Evolutionary conservation across 2,797 vertebrate species (phyloP), one percentile per base, ranked within the genome.

Genomic region (Coendou prehensilis): DNA sequence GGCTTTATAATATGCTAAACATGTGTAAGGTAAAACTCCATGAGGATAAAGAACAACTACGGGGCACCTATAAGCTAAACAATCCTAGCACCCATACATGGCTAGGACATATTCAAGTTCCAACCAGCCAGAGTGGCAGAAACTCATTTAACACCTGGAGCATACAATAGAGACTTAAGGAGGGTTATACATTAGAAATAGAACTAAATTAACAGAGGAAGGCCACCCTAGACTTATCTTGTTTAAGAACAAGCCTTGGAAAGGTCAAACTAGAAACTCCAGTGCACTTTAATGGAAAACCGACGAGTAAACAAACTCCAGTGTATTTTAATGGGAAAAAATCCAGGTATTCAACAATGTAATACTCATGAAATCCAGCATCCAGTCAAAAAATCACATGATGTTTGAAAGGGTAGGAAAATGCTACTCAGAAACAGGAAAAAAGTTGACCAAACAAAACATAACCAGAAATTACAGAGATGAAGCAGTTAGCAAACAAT

Each of bases 321-420:
- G 59, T 37, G 59, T 11, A 87, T 15, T 59, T 7, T 87, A 96
- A 87, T 14, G 22, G 30, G 80, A 96, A 26, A 96, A 91, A 85
- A 73, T 57, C 50, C 50, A 91, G 41, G 64, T 17, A 89, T 7
- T 71, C 33, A 63, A 45, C 67, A 91, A 92, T 47, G 2, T 63
- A 89, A 96, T 79, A 79, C 37, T 92, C 45, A 84, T 57, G 18
- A 95, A 92, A 50, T 71, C 28, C 7, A 92, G 26, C 64, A 95
- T 81, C 56, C 28, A 87, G 22, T 81, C n/a, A 87, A 87, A 97
- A 96, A 94, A 87, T 75, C 50, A 93, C 4, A 86, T 80, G 33
- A 71, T 88, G 91, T 93, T 84, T 92, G 26, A 93, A 97, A 97
- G 92, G 52, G 52, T 13, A 78, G 3, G 13, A 93, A 95, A 89